Percentiles rank a stretch among this genome's conserved stretches.
phyloP scores from a whole-genome alignment of 2,797 vertebrate species.

The Rallus crepitans region DNA sequence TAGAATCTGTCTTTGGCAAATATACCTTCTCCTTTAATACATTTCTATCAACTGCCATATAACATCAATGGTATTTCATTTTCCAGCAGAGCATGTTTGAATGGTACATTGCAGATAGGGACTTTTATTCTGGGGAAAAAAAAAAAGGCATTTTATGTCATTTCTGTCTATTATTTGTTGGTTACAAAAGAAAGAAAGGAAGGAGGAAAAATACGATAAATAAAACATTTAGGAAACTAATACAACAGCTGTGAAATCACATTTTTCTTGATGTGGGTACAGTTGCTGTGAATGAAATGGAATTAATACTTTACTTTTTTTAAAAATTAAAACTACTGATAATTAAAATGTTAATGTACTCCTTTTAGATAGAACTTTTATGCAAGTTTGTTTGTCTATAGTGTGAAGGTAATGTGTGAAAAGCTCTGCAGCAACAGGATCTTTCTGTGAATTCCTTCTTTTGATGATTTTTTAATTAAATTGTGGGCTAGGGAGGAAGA shows the following conservation, averaged over 20 bases:
- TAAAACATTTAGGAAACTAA: not conserved
- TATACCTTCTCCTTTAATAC: not conserved
- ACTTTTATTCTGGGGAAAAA: not conserved
- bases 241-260: not conserved
- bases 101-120: not conserved
- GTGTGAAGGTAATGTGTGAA: not conserved
- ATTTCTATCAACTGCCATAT: not conserved
- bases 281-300: not conserved
- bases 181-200: not conserved
- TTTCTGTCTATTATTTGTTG: not conserved
- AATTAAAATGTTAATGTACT: not conserved
- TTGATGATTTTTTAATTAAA: not conserved
- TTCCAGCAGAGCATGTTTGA: not conserved
- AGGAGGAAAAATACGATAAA: not conserved
- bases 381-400: not conserved
- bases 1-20: not conserved
- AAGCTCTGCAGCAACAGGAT: not conserved
- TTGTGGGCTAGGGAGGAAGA: not conserved
- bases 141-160: not conserved
- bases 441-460: not conserved
- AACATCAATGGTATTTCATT: not conserved
- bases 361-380: not conserved
- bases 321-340: not conserved
- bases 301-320: not conserved
- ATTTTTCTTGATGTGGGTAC: not conserved